Percentiles rank a stretch among this genome's conserved stretches.
phyloP scores from a whole-genome alignment of 2,113 vertebrate species.

The Centropristis striata region DNA sequence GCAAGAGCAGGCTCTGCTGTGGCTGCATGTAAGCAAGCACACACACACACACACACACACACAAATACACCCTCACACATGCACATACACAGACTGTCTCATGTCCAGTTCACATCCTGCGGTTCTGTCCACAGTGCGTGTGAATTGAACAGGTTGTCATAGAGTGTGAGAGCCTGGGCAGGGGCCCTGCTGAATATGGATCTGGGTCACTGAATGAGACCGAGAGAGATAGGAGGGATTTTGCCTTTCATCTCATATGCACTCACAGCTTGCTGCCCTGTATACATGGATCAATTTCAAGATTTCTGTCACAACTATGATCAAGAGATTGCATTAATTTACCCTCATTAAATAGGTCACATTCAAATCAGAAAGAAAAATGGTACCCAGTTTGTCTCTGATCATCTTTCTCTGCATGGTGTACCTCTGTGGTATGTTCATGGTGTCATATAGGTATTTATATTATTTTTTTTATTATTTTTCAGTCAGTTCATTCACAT shows the following conservation, averaged over 20 bases:
- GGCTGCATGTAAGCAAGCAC: conserved; percentile 93
- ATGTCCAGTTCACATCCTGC: conserved; percentile 54
- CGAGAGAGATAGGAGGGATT: conserved; percentile 56
- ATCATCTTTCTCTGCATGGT: background rate
- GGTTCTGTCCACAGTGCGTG: conserved; percentile 72
- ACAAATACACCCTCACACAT: conserved; percentile 14
- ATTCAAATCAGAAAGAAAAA: conserved; percentile 34
- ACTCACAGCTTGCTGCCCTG: conserved; percentile 67
- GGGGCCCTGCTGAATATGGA: conserved; percentile 80
- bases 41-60: conserved; percentile 15
- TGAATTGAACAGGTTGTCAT: conserved; percentile 81
- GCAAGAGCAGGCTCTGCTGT: conserved; percentile 97
- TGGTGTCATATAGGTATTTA: conserved; percentile 6
- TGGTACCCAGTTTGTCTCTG: background rate
- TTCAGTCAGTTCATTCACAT: background rate
- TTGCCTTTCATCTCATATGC: conserved; percentile 66
- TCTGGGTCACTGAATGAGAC: conserved; percentile 80
- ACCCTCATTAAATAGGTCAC: conserved; percentile 51
- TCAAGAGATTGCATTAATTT: conserved; percentile 57
- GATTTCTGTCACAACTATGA: conserved; percentile 67
- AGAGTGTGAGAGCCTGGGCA: conserved; percentile 68
- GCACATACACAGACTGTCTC: conserved; percentile 35
- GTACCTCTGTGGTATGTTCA: background rate
- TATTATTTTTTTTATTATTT: background rate
- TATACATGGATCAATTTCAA: conserved; percentile 66